Conservation (phyloP, 2,888 invertebrate genomes). For the Parnassius glacialis region DNA sequence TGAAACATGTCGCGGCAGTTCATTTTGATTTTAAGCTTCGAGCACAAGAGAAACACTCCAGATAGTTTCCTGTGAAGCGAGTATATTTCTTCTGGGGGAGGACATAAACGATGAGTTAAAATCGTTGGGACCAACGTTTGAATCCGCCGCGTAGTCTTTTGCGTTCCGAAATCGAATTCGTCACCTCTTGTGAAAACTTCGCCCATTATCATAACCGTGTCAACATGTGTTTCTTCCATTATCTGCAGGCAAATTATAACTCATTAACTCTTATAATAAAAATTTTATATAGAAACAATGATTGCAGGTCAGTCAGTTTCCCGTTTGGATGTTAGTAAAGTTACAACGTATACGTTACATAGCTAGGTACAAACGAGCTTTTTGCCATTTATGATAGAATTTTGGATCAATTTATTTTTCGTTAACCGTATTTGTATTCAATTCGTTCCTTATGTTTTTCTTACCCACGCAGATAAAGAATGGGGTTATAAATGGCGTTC, state of each 20-base stretch:
- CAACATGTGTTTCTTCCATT: constrained; percentile 98
- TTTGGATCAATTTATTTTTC: too few relatives aligned
- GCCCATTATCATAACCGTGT: constrained; percentile 98
- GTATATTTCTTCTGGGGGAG: constrained; percentile 99
- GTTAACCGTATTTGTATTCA: too few relatives aligned
- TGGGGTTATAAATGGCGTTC: too few relatives aligned
- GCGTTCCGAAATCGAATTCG: constrained; percentile 94
- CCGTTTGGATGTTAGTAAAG: too few relatives aligned
- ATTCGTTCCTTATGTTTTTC: too few relatives aligned
- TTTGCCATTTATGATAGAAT: too few relatives aligned
- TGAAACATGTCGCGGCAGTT: constrained; percentile 92
- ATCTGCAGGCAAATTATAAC: constrained; percentile 45
- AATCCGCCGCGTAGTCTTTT: constrained; percentile 88
- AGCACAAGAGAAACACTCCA: constrained; percentile 95
- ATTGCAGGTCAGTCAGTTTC: too few relatives aligned
- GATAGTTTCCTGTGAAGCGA: constrained; percentile 98
- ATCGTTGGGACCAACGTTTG: constrained; percentile 95
- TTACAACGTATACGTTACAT: too few relatives aligned
- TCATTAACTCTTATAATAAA: too few relatives aligned
- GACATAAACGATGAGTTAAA: constrained; percentile 94
- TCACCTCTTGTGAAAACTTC: constrained; percentile 91
- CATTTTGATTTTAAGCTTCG: constrained; percentile 90
- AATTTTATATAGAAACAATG: too few relatives aligned
- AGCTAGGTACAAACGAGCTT: too few relatives aligned
- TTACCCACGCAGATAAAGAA: too few relatives aligned